Conservation (phyloP, 2,113 vertebrate genomes). For the Casuarius casuarius region DNA sequence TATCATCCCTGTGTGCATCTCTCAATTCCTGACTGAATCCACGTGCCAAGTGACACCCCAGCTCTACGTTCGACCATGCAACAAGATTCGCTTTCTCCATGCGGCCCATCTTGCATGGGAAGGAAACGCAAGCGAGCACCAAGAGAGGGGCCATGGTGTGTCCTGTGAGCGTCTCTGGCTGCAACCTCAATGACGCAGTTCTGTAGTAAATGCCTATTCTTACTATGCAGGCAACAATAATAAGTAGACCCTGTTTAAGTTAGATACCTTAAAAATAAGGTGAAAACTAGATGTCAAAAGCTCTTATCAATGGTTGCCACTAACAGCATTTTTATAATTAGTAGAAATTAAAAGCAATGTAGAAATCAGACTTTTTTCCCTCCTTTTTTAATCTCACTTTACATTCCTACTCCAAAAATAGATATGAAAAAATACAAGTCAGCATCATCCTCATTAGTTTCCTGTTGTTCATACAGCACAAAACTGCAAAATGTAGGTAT, state of each 20-base stretch:
- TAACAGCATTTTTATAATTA: neutral
- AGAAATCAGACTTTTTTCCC: neutral
- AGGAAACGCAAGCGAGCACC: neutral
- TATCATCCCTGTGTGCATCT: neutral
- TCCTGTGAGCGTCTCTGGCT: neutral
- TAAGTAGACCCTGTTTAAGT: neutral
- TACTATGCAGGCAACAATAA: neutral
- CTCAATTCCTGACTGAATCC: neutral
- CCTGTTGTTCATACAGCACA: neutral
- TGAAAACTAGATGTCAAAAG: neutral
- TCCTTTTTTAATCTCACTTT: neutral
- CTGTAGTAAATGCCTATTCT: neutral
- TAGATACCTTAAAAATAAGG: neutral
- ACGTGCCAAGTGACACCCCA: neutral
- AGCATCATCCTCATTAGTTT: neutral
- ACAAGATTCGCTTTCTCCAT: neutral
- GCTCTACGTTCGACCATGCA: rapidly evolving
- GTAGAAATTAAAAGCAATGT: neutral
- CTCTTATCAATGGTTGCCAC: neutral
- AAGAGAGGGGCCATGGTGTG: neutral
- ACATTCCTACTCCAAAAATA: neutral
- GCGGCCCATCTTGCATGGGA: rapidly evolving
- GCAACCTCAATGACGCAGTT: neutral
- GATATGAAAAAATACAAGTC: neutral
- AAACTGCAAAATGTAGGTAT: neutral